Evolutionary conservation across 1,140 invertebrate genomes (phyloP), one percentile per base, ranked within the genome.

Genomic region (Orchesella cincta): DNA sequence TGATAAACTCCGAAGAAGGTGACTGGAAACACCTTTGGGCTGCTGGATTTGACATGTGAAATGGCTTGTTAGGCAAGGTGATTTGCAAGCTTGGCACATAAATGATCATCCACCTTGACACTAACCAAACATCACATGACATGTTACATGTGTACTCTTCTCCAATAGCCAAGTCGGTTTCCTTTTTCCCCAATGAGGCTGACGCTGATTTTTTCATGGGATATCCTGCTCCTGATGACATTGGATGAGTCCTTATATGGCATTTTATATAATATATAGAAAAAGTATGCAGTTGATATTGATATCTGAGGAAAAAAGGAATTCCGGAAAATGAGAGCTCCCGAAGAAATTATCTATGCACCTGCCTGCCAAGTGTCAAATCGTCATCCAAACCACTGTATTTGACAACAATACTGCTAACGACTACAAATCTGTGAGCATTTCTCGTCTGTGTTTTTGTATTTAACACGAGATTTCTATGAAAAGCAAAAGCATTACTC

Each of bases 31-130:
- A 67, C 62, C 62, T 62, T 62, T 31, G 31, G 62, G 23, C 62
- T 67, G 62, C 62, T 67, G 62, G 31, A 67, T 67, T 29, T 67
- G 62, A 67, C 62, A 67, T 8, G 2, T 67, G 31, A 67, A 67
- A 67, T 33, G 28, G 62, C 62, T 67, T 67, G 62, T 67, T 67
- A 67, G 31, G 28, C 62, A 67, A 67, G 62, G 62, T 67, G 62
- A 67, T 67, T 67, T 67, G 62, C 62, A 67, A 67, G 62, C 62
- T 29, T 31, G 62, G 12, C 62, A 33, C 31, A 67, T 67, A 67
- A 67, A 67, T 67, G 62, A 67, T 33, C 62, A 67, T 67, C 31
- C 62, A 33, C 28, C 3, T 67, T 67, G 62, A 67, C 62, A 67
- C 62, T 67, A 67, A 67, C 62, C 62, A 67, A 67, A 67, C 31